phyloP scores from a whole-genome alignment of 2,797 vertebrate species.

The Spheniscus humboldti region DNA sequence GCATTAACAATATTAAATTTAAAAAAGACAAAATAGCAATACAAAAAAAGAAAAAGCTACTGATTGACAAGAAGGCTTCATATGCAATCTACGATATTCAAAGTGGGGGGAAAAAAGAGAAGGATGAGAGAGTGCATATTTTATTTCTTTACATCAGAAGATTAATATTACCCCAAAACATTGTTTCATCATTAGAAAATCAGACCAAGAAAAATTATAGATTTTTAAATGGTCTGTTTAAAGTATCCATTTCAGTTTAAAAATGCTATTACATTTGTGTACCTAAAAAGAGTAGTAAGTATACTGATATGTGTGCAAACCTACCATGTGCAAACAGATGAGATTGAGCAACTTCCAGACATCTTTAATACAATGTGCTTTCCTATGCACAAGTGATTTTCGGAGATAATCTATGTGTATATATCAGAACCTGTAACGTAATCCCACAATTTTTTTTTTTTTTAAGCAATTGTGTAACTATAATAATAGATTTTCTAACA shows the following conservation, averaged over 20 bases:
- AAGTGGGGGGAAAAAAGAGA: fast-evolving
- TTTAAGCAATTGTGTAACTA: neutral
- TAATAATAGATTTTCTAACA: neutral
- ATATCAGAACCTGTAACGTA: neutral
- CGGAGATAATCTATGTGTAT: neutral
- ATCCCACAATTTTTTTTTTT: neutral
- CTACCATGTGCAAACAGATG: neutral
- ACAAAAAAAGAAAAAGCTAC: neutral
- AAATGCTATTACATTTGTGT: neutral
- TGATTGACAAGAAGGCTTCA: neutral
- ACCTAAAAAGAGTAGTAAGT: neutral
- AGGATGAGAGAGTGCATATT: neutral
- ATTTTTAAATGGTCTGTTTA: neutral
- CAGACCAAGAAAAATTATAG: neutral
- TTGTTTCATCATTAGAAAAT: neutral
- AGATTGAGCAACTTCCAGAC: neutral
- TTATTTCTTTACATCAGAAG: neutral
- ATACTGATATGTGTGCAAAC: neutral
- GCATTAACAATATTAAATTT: neutral
- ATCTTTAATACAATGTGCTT: neutral
- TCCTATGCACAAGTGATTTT: neutral
- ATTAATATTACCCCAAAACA: neutral
- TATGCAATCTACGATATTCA: neutral
- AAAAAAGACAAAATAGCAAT: neutral
- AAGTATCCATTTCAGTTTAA: neutral